A percentile compares a stretch with the other conserved stretches of the same genome.
Evolutionary conservation across 1,140 invertebrate genomes (phyloP).

Genomic region (Vanessa tameamea): DNA sequence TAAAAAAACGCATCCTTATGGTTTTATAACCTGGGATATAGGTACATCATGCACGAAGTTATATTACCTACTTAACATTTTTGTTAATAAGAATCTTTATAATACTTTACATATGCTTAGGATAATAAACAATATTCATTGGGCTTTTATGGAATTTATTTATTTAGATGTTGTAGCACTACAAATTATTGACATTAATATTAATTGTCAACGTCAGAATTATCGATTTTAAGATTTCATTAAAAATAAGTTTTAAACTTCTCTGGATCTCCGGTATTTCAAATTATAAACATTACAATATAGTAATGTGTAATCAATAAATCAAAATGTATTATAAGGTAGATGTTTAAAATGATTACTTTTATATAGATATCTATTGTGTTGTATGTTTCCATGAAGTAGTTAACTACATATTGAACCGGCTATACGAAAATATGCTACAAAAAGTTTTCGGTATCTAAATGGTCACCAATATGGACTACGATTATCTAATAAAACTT

Average conservation of each 20-base stretch:
- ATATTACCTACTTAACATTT: too few relatives aligned
- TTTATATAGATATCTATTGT: not conserved
- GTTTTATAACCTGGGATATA: too few relatives aligned
- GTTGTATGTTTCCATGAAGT: not conserved
- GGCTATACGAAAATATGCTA: not conserved
- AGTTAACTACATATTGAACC: not conserved
- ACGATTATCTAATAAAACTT: constrained; percentile 98
- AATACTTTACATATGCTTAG: too few relatives aligned
- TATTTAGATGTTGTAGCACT: too few relatives aligned
- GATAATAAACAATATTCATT: too few relatives aligned
- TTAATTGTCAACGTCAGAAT: not conserved
- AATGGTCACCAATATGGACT: constrained; percentile 83
- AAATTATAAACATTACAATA: constrained; percentile 2
- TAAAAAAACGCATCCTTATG: too few relatives aligned
- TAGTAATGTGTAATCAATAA: not conserved
- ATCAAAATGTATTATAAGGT: not conserved
- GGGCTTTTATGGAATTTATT: too few relatives aligned
- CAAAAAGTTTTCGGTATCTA: not conserved
- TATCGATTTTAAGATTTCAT: not conserved
- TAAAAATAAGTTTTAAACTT: not conserved
- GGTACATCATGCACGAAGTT: too few relatives aligned
- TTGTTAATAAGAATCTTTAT: too few relatives aligned
- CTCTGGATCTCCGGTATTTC: not conserved
- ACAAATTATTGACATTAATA: too few relatives aligned
- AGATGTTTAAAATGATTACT: not conserved